These are phyloP conservation scores for Aphyosemion australe DNA, from an alignment of 2,113 vertebrate genomes.

Conservation along the genomic window DNA sequence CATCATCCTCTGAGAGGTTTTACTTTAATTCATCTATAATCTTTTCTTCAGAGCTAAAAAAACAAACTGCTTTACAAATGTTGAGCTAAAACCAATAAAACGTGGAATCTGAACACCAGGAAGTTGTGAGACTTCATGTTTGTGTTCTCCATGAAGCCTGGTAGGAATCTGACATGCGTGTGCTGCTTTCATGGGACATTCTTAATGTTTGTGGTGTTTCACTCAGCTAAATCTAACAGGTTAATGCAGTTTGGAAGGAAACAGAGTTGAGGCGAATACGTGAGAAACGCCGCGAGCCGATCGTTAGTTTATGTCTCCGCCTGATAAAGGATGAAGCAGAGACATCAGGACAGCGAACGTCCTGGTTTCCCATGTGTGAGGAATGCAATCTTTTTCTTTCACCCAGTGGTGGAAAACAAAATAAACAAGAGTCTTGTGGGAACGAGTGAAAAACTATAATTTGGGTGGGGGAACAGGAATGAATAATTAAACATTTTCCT, in stretches of 20 bases:
- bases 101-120: too few species aligned
- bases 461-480: too few species aligned
- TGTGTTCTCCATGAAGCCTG: too few species aligned
- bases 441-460: constrained; percentile 1
- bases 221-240: constrained; percentile 44
- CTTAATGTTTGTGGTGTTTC: constrained; percentile 17
- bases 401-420: constrained; percentile 6
- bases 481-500: neutral
- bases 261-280: constrained; percentile 2
- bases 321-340: constrained; percentile 43
- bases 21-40: constrained; percentile 42
- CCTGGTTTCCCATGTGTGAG: constrained; percentile 40
- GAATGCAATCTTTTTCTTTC: constrained; percentile 42
- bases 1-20: constrained; percentile 25
- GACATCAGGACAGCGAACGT: neutral
- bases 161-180: neutral
- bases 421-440: constrained; percentile 37
- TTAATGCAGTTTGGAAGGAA: constrained; percentile 13
- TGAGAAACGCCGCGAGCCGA: constrained; percentile 34
- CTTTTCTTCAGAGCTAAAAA: constrained; percentile 4
- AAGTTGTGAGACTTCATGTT: neutral
- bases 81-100: neutral
- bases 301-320: constrained; percentile 42
- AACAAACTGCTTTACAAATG: neutral
- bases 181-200: constrained; percentile 22